phyloP scores from a whole-genome alignment of 2,113 vertebrate species.

The Monarcha castaneiventris region DNA sequence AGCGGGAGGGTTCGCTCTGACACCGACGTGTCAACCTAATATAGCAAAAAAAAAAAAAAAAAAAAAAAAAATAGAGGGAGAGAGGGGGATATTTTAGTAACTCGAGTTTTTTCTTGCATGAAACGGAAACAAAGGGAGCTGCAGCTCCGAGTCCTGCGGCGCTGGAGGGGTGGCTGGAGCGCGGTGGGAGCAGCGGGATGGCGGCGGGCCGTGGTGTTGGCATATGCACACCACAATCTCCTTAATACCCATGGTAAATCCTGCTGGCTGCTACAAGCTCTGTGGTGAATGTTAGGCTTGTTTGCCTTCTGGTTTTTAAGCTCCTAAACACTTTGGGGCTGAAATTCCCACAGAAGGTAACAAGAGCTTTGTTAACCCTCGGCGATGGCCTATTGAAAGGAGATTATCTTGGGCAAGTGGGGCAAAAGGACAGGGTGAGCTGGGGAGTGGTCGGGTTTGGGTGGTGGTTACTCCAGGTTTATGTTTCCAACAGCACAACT shows the following conservation, averaged over 20 bases:
- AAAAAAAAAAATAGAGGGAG: neutral
- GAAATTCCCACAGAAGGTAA: slow-evolving; percentile 14
- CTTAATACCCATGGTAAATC: slow-evolving; percentile 52
- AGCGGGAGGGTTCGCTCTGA: neutral
- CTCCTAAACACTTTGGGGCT: slow-evolving; percentile 16
- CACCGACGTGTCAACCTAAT: neutral
- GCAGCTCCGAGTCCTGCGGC: rapidly evolving
- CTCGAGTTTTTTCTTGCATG: neutral
- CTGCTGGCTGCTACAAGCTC: slow-evolving; percentile 23
- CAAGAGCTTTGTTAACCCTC: neutral
- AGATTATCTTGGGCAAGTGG: neutral
- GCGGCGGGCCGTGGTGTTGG: neutral
- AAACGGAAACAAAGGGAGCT: neutral
- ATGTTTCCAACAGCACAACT: neutral
- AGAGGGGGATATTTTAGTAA: neutral
- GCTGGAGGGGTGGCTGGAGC: neutral
- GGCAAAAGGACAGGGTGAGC: neutral
- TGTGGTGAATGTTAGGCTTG: slow-evolving; percentile 14
- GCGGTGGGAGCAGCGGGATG: neutral
- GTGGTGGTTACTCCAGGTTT: neutral
- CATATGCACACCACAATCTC: neutral
- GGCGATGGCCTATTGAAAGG: neutral
- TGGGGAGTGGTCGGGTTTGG: neutral
- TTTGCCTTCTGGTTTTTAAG: slow-evolving; percentile 52
- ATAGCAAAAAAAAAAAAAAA: neutral